These are phyloP conservation scores for Cynodonichthys magdalenae DNA, from an alignment of 2,797 vertebrate genomes.

Conservation along the genomic window DNA sequence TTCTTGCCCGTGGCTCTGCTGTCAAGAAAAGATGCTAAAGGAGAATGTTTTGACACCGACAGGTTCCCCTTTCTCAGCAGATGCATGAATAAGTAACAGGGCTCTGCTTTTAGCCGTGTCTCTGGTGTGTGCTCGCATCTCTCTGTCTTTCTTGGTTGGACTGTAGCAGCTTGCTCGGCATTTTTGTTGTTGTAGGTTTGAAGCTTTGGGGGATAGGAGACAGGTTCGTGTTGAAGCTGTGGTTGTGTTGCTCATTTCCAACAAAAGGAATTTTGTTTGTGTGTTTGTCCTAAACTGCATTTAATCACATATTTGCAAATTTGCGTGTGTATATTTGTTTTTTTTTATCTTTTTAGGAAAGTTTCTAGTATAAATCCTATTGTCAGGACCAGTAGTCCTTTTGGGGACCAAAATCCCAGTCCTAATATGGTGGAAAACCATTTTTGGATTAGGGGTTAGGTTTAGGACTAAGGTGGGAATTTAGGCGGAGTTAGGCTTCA, in stretches of 20 bases:
- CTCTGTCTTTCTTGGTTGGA: conserved; percentile 30
- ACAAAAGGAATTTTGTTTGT: conserved; percentile 34
- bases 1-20: conserved; percentile 48
- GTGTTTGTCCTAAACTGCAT: conserved; percentile 13
- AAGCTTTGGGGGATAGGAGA: conserved; percentile 57
- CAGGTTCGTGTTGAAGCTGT: conserved; percentile 23
- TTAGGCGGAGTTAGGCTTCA: no score
- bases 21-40: conserved; percentile 60
- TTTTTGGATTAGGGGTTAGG: no score
- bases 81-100: conserved; percentile 79
- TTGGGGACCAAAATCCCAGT: no score
- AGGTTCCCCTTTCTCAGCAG: conserved; percentile 53
- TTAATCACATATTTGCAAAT: conserved; percentile 8
- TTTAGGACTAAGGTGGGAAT: no score
- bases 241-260: conserved; percentile 19
- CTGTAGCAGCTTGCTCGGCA: conserved; percentile 52
- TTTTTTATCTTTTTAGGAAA: no score
- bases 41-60: conserved; percentile 65
- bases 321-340: background rate
- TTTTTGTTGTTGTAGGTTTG: conserved; percentile 37
- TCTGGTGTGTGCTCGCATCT: conserved; percentile 9
- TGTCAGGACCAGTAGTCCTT: no score
- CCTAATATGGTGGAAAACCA: no score
- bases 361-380: no score
- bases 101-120: conserved; percentile 62